Evolutionary conservation across 1,140 invertebrate genomes (phyloP), one percentile per base, ranked within the genome.

Genomic region (Anagrus nilaparvatae): DNA sequence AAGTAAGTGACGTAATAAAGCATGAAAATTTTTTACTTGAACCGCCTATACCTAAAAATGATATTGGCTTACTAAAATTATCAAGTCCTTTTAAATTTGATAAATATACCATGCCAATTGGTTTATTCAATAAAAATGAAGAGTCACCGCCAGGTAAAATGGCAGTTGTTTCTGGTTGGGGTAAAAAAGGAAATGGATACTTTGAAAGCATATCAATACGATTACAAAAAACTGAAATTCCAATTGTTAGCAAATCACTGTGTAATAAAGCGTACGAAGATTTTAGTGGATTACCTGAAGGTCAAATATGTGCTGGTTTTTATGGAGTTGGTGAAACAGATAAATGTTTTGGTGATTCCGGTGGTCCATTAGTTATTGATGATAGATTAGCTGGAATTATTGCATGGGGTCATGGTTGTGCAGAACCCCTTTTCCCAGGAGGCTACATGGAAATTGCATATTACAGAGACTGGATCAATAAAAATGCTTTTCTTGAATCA

Each of bases 271-370:
- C 16, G 3, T 37, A 37, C 12, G 28, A 17, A 10, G 16, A 10
- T 1, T n/a, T 27, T 4, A 3, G 3, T n/a, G 16, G n/a, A 2
- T 27, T 39, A 29, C 2, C 16, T 0, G 27, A 39, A 5, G 27
- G 37, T 21, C 3, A 39, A 21, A 29, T 39, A 20, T 39, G 37
- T 17, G 37, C 37, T 16, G 37, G 25, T 20, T 29, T n/a, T 14
- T 2, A 17, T 7, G 25, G 23, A 13, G 21, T 13, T 2, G 25
- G 27, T 7, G 37, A 28, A 3, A 31, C 21, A 12, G 37, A 39
- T 20, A 25, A 17, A 2, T 39, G 37, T 14, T 23, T 17, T 7
- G 40, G 30, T 20, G 31, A 35, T n/a, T 34, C 31, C 7, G 40
- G 31, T 10, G 33, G 31, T 21, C 40, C 40, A 3, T 12, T 35